phyloP scores from a whole-genome alignment of 1,140 invertebrate species.

The Pseudoatta argentina region DNA sequence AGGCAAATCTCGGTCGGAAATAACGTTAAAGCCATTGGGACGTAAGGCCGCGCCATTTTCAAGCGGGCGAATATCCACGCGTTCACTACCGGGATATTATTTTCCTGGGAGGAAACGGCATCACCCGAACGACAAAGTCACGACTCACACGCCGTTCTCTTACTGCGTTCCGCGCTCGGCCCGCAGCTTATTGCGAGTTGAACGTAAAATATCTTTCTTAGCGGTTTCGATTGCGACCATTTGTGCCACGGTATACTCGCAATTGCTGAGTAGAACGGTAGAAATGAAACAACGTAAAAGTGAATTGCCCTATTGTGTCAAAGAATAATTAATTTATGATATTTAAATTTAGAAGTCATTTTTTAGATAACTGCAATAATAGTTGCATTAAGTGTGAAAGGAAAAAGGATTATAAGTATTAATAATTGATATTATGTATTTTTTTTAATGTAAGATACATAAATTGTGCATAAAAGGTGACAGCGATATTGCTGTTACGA shows the following conservation, averaged over 20 bases:
- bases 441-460: background rate
- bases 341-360: background rate
- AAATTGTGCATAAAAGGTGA: background rate
- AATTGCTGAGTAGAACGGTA: slow-evolving; percentile 13
- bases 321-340: background rate
- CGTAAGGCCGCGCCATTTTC: slow-evolving; percentile 76
- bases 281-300: slow-evolving; percentile 13
- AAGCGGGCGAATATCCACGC: slow-evolving; percentile 57
- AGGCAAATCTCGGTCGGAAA: slow-evolving; percentile 83
- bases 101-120: slow-evolving; percentile 58
- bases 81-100: slow-evolving; percentile 66
- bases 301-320: background rate
- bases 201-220: slow-evolving; percentile 49
- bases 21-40: slow-evolving; percentile 82
- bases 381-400: background rate
- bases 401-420: background rate
- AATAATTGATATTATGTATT: background rate
- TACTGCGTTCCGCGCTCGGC: background rate
- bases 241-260: slow-evolving; percentile 3
- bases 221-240: slow-evolving; percentile 45
- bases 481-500: background rate
- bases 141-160: slow-evolving; percentile 27
- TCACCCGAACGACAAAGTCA: background rate
- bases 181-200: slow-evolving; percentile 60
- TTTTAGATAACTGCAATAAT: background rate